phyloP scores from a whole-genome alignment of 2,113 vertebrate genomes.

The Scartelaos histophorus region DNA sequence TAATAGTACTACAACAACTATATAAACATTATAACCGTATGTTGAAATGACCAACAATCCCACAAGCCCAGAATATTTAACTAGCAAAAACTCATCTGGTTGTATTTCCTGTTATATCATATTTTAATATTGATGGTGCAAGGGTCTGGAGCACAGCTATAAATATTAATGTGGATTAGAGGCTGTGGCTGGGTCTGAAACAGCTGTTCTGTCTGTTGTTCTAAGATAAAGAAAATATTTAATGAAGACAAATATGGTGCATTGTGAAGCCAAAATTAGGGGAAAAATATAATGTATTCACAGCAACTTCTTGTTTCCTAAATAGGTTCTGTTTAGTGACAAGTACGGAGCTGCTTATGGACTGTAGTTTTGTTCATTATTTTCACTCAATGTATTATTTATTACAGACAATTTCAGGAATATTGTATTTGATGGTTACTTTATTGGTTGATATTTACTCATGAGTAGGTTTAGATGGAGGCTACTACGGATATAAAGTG shows the following conservation, averaged over 20 bases:
- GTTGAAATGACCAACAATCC: background rate
- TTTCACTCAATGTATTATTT: background rate
- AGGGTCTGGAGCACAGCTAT: slow-evolving; percentile 38
- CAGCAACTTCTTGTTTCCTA: slow-evolving; percentile 10
- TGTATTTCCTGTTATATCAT: slow-evolving; percentile 37
- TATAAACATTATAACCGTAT: background rate
- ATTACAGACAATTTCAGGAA: no score
- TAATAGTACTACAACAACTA: no score
- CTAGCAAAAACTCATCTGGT: slow-evolving; percentile 5
- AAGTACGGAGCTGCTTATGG: slow-evolving; percentile 1
- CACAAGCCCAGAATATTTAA: background rate
- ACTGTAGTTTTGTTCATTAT: background rate
- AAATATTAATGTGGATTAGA: slow-evolving; percentile 56
- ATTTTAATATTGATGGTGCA: slow-evolving; percentile 34
- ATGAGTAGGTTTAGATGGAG: no score
- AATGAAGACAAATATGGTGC: slow-evolving; percentile 43
- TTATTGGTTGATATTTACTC: no score
- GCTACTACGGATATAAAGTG: no score
- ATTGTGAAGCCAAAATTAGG: slow-evolving; percentile 28
- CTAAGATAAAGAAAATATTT: slow-evolving; percentile 50
- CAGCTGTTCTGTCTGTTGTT: slow-evolving; percentile 42
- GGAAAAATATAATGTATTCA: slow-evolving; percentile 21
- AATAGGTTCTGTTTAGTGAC: background rate
- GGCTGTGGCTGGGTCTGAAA: slow-evolving; percentile 42
- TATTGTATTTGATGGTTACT: no score